Conservation (phyloP, 2,797 vertebrate species). For the Sebastes iracundus region DNA sequence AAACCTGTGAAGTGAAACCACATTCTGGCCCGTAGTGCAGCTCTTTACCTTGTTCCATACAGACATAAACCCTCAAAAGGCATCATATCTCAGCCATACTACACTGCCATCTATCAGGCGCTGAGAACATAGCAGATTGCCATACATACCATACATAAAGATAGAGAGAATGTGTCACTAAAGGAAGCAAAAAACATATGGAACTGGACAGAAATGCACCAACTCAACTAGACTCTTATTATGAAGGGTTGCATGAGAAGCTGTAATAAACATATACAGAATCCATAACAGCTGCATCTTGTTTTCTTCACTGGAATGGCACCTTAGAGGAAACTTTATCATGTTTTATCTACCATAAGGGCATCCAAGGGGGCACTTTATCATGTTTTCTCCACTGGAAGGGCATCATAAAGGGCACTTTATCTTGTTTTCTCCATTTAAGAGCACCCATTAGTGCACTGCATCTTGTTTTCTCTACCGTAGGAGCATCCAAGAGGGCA, state of each 20-base stretch:
- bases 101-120: slow-evolving; percentile 27
- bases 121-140: background rate
- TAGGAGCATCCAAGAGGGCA: too few relatives aligned
- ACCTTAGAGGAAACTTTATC: too few relatives aligned
- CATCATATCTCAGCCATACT: background rate
- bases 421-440: too few relatives aligned
- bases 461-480: too few relatives aligned
- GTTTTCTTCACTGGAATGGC: too few relatives aligned
- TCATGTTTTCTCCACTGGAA: too few relatives aligned
- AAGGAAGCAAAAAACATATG: background rate
- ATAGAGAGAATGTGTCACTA: background rate
- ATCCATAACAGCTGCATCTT: too few relatives aligned
- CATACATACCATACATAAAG: background rate
- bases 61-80: background rate
- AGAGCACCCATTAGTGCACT: too few relatives aligned
- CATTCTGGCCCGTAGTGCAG: background rate
- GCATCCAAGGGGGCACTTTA: too few relatives aligned
- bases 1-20: background rate
- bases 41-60: background rate
- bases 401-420: too few relatives aligned
- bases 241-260: background rate
- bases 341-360: too few relatives aligned
- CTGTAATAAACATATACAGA: too few relatives aligned
- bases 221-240: background rate
- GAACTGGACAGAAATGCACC: background rate